Base-by-base conservation (phyloP, 1,140 invertebrate species). In the Manduca sexta region DNA sequence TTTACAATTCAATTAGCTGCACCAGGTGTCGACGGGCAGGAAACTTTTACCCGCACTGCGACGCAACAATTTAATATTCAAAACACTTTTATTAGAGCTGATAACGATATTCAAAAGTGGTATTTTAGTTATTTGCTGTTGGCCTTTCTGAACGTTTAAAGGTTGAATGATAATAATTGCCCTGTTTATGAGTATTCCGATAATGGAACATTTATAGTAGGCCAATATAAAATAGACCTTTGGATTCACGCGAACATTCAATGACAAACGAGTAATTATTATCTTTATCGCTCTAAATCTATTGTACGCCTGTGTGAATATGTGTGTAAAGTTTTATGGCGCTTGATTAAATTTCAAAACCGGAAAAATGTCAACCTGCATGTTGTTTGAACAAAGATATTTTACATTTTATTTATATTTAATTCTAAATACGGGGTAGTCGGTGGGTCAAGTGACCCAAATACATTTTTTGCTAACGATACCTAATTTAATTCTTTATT, bases 1-100 rank as follows among this genome's bases (percentile, higher is more conserved):
- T 81, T 78, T 79, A 84, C 80, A 84, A 84, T 81, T 84, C 80
- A 84, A 84, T 84, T 84, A 79, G 69, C 45, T 54, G 57, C 52
- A 67, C 75, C 80, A 81, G 80, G 80, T 84, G 80, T 72, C 65
- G 77, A 66, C 64, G 58, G 47, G 47, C 57, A 68, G 56, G 59
- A 69, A 67, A 74, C 62, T 67, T 65, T 73, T 58, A 63, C 62
- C 56, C 54, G 47, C 50, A 63, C 63, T 52, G 45, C 57, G 47
- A 60, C 55, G 55, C 48, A 67, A 69, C 58, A 64, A 66, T 76
- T 77, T 72, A 74, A 73, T 70, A 77, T 79, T 82, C 60, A 77
- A 70, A 64, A 63, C 49, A 66, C 39, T 67, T 69, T 73, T 69
- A 76, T 70, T 67, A 62, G 60, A 69, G 52, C 51, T 55, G 48